Conservation (phyloP, 2,797 vertebrate genomes). For the Dendrocincla fuliginosa region DNA sequence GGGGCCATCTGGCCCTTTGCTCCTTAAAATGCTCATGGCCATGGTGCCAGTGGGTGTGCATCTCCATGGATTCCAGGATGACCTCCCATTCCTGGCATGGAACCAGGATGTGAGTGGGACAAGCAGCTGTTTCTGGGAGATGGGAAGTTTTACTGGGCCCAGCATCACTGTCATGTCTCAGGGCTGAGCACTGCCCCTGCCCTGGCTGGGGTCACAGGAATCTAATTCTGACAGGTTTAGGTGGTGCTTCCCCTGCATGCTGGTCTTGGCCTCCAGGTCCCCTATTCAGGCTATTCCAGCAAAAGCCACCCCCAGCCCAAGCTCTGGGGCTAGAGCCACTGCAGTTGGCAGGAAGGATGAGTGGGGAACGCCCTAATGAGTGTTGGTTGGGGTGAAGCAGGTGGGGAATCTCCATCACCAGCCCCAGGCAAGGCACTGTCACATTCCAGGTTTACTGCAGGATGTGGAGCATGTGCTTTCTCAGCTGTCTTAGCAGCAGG, state of each 20-base stretch:
- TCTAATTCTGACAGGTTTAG: neutral
- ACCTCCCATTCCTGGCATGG: fast-evolving
- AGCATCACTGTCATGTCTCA: fast-evolving
- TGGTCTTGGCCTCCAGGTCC: neutral
- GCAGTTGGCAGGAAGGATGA: fast-evolving
- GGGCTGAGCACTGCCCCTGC: neutral
- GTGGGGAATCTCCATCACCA: neutral
- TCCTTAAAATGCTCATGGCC: neutral
- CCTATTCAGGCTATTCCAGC: neutral
- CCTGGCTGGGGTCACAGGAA: neutral
- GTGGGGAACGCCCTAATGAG: fast-evolving
- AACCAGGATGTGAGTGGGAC: neutral
- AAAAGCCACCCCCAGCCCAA: neutral
- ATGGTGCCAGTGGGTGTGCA: fast-evolving
- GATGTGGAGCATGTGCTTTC: neutral
- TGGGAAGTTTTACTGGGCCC: neutral
- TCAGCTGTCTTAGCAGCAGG: neutral
- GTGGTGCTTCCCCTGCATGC: neutral
- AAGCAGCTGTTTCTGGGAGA: neutral
- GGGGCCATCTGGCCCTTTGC: fast-evolving
- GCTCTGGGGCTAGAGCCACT: neutral
- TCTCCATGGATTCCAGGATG: neutral
- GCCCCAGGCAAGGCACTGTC: neutral
- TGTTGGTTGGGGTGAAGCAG: neutral
- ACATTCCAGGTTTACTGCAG: neutral